A percentile compares a stretch with the other conserved stretches of the same genome.
phyloP scores from a whole-genome alignment of 2,888 invertebrate genomes.

The Tillus elongatus region DNA sequence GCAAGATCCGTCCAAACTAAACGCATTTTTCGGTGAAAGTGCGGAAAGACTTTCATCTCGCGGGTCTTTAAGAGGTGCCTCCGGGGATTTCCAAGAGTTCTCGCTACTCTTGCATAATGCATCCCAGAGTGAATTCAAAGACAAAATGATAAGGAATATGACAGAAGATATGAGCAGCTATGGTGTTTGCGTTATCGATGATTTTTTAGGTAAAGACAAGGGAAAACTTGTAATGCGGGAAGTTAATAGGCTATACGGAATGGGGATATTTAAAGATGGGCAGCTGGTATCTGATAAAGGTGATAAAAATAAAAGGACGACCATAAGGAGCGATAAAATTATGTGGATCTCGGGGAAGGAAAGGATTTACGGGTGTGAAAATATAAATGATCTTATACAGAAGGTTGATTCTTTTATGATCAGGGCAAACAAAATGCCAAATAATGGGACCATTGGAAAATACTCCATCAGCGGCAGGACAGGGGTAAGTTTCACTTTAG shows the following conservation, averaged over 20 bases:
- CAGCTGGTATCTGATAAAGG: constrained; percentile 71
- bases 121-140: constrained; percentile 36
- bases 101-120: background rate
- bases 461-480: constrained; percentile 83
- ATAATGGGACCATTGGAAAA: constrained; percentile 77
- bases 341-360: constrained; percentile 89
- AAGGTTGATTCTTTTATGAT: constrained; percentile 73
- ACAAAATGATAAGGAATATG: constrained; percentile 64
- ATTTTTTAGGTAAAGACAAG: constrained; percentile 69
- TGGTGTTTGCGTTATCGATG: constrained; percentile 88
- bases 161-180: constrained; percentile 77
- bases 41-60: too few relatives aligned
- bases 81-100: background rate
- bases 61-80: too few relatives aligned
- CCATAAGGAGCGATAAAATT: constrained; percentile 84
- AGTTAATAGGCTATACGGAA: constrained; percentile 66
- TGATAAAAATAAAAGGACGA: constrained; percentile 55
- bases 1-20: too few relatives aligned
- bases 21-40: too few relatives aligned
- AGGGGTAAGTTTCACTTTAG: constrained; percentile 74
- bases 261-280: constrained; percentile 71
- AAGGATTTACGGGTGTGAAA: constrained; percentile 51
- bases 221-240: constrained; percentile 73
- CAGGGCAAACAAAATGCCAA: constrained; percentile 69
- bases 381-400: constrained; percentile 72